phyloP scores from a whole-genome alignment of 2,797 vertebrate genomes.

The Myioborus miniatus region DNA sequence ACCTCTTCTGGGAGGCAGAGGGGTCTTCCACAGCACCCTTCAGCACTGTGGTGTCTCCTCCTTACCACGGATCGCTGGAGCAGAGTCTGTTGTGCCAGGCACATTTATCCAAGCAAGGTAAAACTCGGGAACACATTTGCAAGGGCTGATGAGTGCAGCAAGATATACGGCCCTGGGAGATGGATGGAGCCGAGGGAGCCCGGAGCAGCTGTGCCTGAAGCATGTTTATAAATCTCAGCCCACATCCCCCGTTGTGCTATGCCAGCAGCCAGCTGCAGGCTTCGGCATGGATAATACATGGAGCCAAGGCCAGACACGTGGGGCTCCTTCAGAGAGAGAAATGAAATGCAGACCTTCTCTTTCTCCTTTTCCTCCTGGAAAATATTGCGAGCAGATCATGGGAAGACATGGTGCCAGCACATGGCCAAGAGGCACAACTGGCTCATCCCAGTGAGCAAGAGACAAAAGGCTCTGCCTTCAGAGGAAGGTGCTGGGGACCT shows the following conservation, averaged over 20 bases:
- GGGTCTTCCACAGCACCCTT: neutral
- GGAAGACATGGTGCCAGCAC: neutral
- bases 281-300: neutral
- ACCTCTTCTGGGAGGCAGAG: neutral
- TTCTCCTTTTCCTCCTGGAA: neutral
- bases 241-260: neutral
- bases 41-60: neutral
- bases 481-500: neutral
- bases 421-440: neutral
- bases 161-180: neutral
- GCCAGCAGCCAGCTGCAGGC: conserved; percentile 56
- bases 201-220: conserved; percentile 47
- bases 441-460: neutral
- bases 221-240: conserved; percentile 51
- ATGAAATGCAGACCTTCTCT: neutral
- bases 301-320: neutral
- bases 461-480: neutral
- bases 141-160: conserved; percentile 13
- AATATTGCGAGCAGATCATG: neutral
- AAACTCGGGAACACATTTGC: neutral
- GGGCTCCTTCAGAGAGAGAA: neutral
- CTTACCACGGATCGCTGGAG: neutral
- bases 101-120: conserved; percentile 29
- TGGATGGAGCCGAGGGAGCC: conserved; percentile 18
- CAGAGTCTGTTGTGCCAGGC: neutral